phyloP scores from a whole-genome alignment of 2,113 vertebrate species.

The Pterocles gutturalis region DNA sequence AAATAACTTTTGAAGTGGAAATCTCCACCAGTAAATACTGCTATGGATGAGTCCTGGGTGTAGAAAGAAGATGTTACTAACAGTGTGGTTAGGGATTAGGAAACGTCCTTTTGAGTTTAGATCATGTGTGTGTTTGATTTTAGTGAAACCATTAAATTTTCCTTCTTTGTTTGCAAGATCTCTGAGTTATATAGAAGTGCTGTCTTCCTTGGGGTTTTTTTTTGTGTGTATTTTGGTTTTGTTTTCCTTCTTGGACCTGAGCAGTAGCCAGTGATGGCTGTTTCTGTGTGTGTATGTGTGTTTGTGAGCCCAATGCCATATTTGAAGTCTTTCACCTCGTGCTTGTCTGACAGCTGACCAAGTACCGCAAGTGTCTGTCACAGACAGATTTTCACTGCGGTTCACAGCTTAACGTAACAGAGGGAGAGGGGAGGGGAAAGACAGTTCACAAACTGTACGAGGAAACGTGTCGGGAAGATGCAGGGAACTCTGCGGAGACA shows the following conservation, averaged over 20 bases:
- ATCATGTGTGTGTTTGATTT: not conserved
- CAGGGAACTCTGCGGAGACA: conserved; percentile 58
- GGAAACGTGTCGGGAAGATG: conserved; percentile 56
- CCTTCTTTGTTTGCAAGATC: conserved; percentile 6
- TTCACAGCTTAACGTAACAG: conserved; percentile 68
- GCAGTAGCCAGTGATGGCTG: conserved; percentile 39
- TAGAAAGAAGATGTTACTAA: not conserved
- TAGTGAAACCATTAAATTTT: not conserved
- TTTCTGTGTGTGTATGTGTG: not conserved
- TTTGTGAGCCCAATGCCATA: conserved; percentile 56
- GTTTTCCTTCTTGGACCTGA: not conserved
- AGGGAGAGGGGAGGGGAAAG: conserved; percentile 69
- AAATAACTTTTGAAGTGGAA: not conserved
- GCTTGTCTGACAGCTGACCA: conserved; percentile 68
- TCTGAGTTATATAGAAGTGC: not conserved
- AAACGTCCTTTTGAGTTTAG: not conserved
- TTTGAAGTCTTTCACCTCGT: conserved; percentile 74
- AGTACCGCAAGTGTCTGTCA: conserved; percentile 60
- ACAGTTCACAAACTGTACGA: conserved; percentile 63
- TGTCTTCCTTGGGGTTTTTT: not conserved
- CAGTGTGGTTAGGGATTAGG: not conserved
- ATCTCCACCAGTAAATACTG: not conserved
- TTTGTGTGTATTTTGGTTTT: not conserved
- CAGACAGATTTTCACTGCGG: conserved; percentile 67
- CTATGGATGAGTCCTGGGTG: not conserved